Base-by-base conservation (phyloP, 92 coral and sea anemone species). In the Chrysogorgia sp. region DNA sequence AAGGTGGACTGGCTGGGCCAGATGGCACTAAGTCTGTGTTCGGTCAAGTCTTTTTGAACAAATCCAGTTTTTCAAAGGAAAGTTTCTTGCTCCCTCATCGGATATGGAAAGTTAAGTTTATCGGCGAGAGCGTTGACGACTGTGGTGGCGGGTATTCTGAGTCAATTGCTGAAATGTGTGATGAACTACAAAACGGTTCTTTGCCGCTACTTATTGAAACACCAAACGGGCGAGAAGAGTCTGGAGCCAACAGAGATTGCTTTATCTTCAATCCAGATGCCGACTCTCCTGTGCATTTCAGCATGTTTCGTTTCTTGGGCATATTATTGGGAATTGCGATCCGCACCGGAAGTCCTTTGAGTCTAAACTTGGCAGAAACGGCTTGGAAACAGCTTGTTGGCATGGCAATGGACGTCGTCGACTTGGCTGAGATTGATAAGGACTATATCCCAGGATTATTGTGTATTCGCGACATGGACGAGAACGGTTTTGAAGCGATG, bases 81-180 rank as follows among this genome's bases (percentile, higher is more conserved):
- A 91, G 97, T 71, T 79, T 89, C 45, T 87, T 91, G 66, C 88
- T 94, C 2, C 92, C 98, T 55, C 98, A 94, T 66, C 92, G 98
- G 12, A 91, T 91, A 21, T 94, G 98, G 98, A 94, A 94, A 64
- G 98, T 94, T 56, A 94, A 94, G 82, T 94, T 94, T 81, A 94
- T 94, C 40, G 98, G 98, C 37, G 98, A 94, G 52, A 94, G 98
- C 75, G 98, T 94, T 52, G 98, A 94, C 58, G 98, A 94, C 53
- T 94, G 98, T 24, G 98, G 98, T 29, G 98, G 98, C 1, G 98
- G 98, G 1, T 94, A 94, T 86, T 94, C 98, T 0, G 98, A 94
- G 75, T 94, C 98, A 40, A 94, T 94, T 62, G 98, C 98, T 8
- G 98, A 94, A 71, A 94, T 94, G 88, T 94, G 98, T 67, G 98